Evolutionary conservation across 2,888 invertebrate species (phyloP).

Genomic region (Trachelus troglodyta): DNA sequence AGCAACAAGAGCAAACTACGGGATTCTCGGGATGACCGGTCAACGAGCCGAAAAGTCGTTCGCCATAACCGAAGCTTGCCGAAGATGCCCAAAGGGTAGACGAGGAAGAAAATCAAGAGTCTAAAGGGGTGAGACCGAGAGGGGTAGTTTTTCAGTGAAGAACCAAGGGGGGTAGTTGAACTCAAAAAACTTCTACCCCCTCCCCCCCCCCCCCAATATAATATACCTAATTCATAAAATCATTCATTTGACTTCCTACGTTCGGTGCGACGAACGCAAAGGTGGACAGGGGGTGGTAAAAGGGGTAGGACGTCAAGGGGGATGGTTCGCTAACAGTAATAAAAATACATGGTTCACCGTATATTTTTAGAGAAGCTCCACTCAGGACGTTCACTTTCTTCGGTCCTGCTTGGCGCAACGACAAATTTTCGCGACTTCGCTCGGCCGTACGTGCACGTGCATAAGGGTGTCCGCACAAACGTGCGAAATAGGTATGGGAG

Average conservation of each 20-base stretch:
- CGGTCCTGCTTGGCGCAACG: conserved; percentile 55
- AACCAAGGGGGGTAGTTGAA: not conserved
- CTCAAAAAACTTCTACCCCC: not conserved
- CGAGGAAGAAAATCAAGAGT: too few relatives aligned
- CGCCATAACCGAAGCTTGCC: too few relatives aligned
- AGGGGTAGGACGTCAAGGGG: too few relatives aligned
- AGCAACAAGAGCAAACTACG: too few relatives aligned
- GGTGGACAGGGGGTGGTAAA: not conserved
- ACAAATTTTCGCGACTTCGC: conserved; percentile 48
- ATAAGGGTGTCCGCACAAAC: not conserved
- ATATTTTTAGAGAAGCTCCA: not conserved
- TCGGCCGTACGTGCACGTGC: conserved; percentile 17
- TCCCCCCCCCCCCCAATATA: too few relatives aligned
- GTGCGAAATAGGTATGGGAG: conserved; percentile 19
- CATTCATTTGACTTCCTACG: not conserved
- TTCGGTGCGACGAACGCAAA: not conserved
- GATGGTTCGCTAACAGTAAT: not conserved
- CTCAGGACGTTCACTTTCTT: not conserved
- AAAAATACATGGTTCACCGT: not conserved
- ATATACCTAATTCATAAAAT: not conserved
- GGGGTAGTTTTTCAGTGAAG: not conserved
- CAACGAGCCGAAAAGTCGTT: too few relatives aligned
- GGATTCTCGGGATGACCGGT: too few relatives aligned
- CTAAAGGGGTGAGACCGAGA: too few relatives aligned
- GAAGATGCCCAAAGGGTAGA: too few relatives aligned